Conservation (phyloP, 1,140 invertebrate species). For the Bradysia coprophila region DNA sequence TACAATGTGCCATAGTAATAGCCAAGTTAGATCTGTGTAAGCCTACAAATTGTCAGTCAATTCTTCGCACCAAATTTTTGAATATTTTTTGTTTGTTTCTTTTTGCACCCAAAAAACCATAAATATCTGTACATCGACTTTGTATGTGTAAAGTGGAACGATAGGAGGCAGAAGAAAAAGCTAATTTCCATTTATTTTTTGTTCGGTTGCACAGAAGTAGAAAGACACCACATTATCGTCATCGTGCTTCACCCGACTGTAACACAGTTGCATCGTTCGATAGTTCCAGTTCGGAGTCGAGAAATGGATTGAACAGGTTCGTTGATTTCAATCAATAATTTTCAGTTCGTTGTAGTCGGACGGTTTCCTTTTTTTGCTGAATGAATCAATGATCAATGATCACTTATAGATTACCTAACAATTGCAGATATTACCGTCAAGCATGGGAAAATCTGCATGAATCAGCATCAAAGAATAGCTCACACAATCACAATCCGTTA, state of each 20-base stretch:
- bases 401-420: too few species aligned
- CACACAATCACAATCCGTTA: slow-evolving; percentile 30
- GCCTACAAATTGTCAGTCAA: too few species aligned
- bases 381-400: too few species aligned
- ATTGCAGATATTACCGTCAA: slow-evolving; percentile 49
- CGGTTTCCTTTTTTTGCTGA: too few species aligned
- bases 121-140: too few species aligned
- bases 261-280: slow-evolving; percentile 75
- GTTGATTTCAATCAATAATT: slow-evolving; percentile 19
- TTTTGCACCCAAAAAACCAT: too few species aligned
- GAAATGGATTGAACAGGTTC: slow-evolving; percentile 62
- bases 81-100: neutral
- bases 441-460: slow-evolving; percentile 86
- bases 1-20: neutral
- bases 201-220: slow-evolving; percentile 36
- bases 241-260: slow-evolving; percentile 70
- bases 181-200: neutral
- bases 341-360: too few species aligned
- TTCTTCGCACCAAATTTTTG: too few species aligned
- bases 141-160: too few species aligned
- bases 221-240: slow-evolving; percentile 61
- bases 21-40: neutral
- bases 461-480: slow-evolving; percentile 34
- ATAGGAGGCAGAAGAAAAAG: too few species aligned
- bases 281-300: slow-evolving; percentile 64